Conservation (phyloP, 2,888 invertebrate genomes). For the Eupsilia transversa region DNA sequence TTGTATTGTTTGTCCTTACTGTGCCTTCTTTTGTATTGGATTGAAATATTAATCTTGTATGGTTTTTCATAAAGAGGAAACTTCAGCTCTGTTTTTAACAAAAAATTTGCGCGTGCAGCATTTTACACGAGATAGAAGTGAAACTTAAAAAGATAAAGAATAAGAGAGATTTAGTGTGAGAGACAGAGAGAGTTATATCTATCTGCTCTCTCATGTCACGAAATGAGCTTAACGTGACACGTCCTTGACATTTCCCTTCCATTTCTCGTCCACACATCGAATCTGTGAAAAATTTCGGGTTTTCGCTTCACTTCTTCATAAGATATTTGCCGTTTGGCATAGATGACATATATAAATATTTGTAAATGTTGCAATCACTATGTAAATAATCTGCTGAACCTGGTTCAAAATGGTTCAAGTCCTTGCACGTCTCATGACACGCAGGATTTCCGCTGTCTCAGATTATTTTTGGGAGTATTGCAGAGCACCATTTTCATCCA, state of each 20-base stretch:
- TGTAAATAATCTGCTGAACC: neutral
- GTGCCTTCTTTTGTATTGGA: neutral
- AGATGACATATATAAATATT: neutral
- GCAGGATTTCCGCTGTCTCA: neutral
- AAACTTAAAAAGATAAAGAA: neutral
- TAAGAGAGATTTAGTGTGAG: neutral
- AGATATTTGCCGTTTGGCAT: neutral
- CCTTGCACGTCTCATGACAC: neutral
- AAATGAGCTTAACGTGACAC: too few relatives aligned
- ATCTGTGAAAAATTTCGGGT: neutral
- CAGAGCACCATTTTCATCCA: neutral
- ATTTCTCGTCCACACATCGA: too few relatives aligned
- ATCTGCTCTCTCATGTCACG: too few relatives aligned
- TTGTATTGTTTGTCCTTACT: constrained; percentile 8
- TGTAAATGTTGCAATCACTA: neutral
- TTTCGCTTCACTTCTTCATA: too few relatives aligned
- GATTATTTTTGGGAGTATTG: neutral
- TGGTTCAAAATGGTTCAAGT: neutral
- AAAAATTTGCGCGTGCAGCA: neutral
- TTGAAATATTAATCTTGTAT: constrained; percentile 12
- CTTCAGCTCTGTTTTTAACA: neutral
- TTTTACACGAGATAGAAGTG: neutral
- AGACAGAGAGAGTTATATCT: neutral
- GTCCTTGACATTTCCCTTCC: too few relatives aligned
- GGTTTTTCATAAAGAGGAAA: neutral